Evolutionary conservation across 2,888 invertebrate species (phyloP).

Genomic region (Sarcophaga variegata): DNA sequence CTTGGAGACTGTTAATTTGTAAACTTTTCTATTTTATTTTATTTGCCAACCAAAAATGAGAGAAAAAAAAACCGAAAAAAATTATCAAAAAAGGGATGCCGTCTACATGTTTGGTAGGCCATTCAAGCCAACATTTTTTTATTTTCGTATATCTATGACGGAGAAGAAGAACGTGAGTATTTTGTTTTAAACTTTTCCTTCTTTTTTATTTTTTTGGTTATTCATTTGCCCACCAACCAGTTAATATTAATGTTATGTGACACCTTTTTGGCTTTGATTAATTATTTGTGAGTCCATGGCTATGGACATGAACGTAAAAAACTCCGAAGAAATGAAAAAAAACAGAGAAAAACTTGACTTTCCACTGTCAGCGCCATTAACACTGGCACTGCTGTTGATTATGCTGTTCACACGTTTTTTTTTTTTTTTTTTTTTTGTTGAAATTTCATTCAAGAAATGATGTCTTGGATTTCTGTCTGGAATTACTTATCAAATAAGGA

Average conservation of each 20-base stretch:
- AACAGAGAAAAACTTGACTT: background rate
- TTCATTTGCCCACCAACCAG: constrained; percentile 29
- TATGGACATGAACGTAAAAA: too few relatives aligned
- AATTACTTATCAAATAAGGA: background rate
- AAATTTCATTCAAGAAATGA: constrained; percentile 47
- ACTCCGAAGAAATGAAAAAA: too few relatives aligned
- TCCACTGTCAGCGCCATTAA: background rate
- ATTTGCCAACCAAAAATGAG: constrained; percentile 3
- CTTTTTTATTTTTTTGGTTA: background rate
- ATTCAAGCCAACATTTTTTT: background rate
- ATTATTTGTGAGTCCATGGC: constrained; percentile 53
- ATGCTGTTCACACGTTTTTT: constrained; percentile 54
- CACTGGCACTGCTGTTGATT: constrained; percentile 26
- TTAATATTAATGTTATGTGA: constrained; percentile 68
- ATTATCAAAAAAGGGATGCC: background rate
- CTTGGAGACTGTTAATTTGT: constrained; percentile 66
- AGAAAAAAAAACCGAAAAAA: constrained; percentile 4
- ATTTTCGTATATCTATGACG: background rate
- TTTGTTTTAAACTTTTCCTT: constrained; percentile 2
- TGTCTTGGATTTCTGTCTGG: constrained; percentile 28
- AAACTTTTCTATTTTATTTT: constrained; percentile 67
- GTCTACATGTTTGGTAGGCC: constrained; percentile 10
- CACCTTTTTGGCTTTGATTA: constrained; percentile 68
- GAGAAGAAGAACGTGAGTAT: too few relatives aligned
- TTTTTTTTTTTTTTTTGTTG: background rate